Base-by-base conservation (phyloP, 2,797 vertebrate species). In the Arctocebus calabarensis region DNA sequence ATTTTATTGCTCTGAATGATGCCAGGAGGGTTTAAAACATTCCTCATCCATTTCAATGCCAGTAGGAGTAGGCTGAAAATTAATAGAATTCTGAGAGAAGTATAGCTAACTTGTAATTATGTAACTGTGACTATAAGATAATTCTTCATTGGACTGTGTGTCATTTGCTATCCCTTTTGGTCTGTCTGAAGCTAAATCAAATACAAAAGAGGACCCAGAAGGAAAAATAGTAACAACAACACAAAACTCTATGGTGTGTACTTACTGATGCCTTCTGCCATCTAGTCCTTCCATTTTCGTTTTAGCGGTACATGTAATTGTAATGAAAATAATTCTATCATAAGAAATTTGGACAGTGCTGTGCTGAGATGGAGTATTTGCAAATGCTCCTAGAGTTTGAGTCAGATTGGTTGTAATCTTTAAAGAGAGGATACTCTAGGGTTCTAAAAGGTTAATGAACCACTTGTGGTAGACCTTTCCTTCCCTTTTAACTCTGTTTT, bases 391-490 rank as follows among this genome's bases (percentile, higher is more conserved):
- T 84, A 75, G 95, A 96, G 96, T 89, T 84, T 91, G 82, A 97
- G 95, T 97, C 97, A 97, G 96, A 98, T 98, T 98, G 97, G 98
- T 98, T 98, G 97, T 92, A 98, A 97, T 98, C 98, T 98, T 98
- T 97, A 96, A 96, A 97, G 97, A 91, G 90, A 98, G 98, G 98
- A 99, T 98, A 99, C 97, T 98, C 98, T 98, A 96, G 98, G 98
- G 99, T 99, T 98, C 98, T 97, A 98, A 99, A 99, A 99, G 99
- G 99, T 99, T 99, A 99, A 99, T 99, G 99, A 99, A 99, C 98
- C 99, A 99, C 99, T 99, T 99, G 99, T 99, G 99, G 98, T 98
- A 98, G 98, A 99, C 99, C 99, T 99, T 99, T 99, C 98, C 98
- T 99, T 98, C 99, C 99, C 99, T 98, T 99, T 98, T 99, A 99